These are phyloP conservation scores for Caenorhabditis sp. DNA, from an alignment of 2,888 invertebrate species.

Conservation along the genomic window DNA sequence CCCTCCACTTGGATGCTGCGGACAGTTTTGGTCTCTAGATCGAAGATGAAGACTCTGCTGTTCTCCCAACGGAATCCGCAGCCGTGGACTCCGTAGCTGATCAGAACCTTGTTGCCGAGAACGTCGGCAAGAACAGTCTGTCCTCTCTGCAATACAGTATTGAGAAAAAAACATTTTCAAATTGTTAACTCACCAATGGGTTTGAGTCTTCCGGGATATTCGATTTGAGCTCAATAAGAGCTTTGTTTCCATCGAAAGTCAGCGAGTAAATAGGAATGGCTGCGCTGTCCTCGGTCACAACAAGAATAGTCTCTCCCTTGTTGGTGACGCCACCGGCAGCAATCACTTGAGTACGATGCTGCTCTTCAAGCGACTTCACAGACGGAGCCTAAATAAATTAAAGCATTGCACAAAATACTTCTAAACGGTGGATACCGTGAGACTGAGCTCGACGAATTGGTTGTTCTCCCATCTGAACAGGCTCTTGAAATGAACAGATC, in stretches of 20 bases:
- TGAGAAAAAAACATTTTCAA: constrained; percentile 19
- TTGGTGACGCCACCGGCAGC: constrained; percentile 2
- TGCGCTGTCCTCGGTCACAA: constrained; percentile 13
- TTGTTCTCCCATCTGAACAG: constrained; percentile 60
- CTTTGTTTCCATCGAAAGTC: neutral
- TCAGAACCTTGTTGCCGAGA: constrained; percentile 49
- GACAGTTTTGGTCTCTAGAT: constrained; percentile 49
- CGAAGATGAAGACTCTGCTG: constrained; percentile 53
- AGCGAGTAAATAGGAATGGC: constrained; percentile 5
- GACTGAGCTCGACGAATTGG: constrained; percentile 43
- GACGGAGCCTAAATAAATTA: constrained; percentile 18
- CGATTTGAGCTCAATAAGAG: neutral
- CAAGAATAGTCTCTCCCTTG: constrained; percentile 10
- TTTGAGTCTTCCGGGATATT: constrained; percentile 3
- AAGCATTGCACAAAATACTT: neutral
- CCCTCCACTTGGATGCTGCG: constrained; percentile 19
- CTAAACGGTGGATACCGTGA: constrained; percentile 42
- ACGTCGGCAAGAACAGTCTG: constrained; percentile 45
- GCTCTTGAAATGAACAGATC: constrained; percentile 33
- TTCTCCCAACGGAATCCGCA: constrained; percentile 69
- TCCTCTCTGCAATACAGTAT: too few species aligned
- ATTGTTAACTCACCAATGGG: constrained; percentile 17
- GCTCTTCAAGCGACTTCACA: neutral
- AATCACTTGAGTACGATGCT: constrained; percentile 4
- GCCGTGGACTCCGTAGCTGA: constrained; percentile 64